phyloP scores from a whole-genome alignment of 2,113 vertebrate genomes.

The cattle (Bos taurus) region DNA sequence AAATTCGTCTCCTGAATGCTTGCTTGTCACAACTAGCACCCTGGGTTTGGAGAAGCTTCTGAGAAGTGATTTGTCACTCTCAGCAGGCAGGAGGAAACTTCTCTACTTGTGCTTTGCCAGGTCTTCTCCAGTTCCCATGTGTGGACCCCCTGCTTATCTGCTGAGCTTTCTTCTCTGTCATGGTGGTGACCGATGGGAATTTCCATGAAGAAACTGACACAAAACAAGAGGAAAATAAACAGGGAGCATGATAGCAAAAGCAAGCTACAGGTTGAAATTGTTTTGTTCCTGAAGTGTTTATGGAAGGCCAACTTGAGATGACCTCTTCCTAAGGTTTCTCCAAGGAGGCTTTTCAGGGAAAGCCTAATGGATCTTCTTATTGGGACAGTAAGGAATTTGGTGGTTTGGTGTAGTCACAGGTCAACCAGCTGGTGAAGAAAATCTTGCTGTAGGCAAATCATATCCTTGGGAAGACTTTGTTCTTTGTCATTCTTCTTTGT shows the following conservation, averaged over 20 bases:
- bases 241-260: neutral
- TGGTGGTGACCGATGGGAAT: neutral
- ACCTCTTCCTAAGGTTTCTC: neutral
- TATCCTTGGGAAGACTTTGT: neutral
- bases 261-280: neutral
- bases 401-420: neutral
- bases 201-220: neutral
- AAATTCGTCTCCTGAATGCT: neutral
- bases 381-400: neutral
- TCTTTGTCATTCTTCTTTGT: neutral
- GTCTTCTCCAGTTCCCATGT: neutral
- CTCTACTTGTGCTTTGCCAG: neutral
- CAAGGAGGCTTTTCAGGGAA: neutral
- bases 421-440: neutral
- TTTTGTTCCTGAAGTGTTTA: neutral
- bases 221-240: neutral
- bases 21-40: neutral
- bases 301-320: neutral
- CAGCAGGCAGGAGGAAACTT: neutral
- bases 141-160: neutral
- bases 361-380: neutral
- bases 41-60: neutral
- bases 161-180: neutral
- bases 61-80: neutral
- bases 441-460: neutral